phyloP scores from a whole-genome alignment of 37 sponge, comb jelly and placozoan species.

The Oscarella lobularis region DNA sequence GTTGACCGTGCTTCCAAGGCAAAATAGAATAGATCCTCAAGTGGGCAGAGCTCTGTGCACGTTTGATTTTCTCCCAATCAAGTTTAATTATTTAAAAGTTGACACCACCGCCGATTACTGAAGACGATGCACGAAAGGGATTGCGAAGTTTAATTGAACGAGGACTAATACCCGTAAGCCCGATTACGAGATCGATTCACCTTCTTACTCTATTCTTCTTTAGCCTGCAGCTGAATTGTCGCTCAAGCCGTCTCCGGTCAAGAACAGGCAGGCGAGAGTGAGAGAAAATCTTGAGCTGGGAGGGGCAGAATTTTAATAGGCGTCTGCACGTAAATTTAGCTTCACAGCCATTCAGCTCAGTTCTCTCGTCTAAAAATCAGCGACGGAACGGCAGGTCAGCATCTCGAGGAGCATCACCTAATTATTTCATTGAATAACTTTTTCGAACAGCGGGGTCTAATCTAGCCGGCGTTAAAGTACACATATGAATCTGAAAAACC shows the following conservation, averaged over 20 bases:
- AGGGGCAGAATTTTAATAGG: too few relatives aligned
- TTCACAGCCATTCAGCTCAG: not conserved
- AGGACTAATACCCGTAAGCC: constrained; percentile 75
- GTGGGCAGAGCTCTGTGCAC: constrained; percentile 3
- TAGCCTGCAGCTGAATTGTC: constrained; percentile 70
- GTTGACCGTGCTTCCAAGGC: constrained; percentile 24
- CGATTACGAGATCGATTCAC: not conserved
- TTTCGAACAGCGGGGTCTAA: too few relatives aligned
- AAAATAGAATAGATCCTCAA: constrained; percentile 36
- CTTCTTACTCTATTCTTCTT: not conserved
- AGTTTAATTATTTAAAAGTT: constrained; percentile 15
- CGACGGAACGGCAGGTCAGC: not conserved
- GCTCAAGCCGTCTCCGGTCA: constrained; percentile 61
- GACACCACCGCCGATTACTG: constrained; percentile 54
- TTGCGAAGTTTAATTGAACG: constrained; percentile 83
- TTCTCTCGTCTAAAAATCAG: not conserved
- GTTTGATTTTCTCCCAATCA: not conserved
- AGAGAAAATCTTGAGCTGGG: not conserved
- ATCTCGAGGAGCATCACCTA: too few relatives aligned
- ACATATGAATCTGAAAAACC: too few relatives aligned
- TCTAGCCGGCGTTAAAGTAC: too few relatives aligned
- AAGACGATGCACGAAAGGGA: constrained; percentile 71
- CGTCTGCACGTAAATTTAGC: not conserved
- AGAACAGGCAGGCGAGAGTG: constrained; percentile 19
- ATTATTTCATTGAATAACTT: too few relatives aligned